phyloP scores from a whole-genome alignment of 2,888 invertebrate genomes.

The Melolontha melolontha region DNA sequence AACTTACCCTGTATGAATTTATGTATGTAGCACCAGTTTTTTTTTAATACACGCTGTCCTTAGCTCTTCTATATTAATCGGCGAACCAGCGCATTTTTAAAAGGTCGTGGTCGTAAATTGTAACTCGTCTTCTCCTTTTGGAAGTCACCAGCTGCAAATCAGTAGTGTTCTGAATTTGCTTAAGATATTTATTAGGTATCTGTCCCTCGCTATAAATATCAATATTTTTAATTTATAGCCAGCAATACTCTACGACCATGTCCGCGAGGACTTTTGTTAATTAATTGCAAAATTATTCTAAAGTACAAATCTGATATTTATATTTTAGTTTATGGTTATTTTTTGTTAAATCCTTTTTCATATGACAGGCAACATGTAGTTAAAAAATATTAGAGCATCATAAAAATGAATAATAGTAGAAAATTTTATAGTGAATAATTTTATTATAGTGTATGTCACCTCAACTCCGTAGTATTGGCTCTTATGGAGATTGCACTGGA shows the following conservation, averaged over 20 bases:
- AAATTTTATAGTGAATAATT: no score
- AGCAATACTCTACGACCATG: background rate
- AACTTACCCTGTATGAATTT: no score
- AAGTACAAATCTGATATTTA: constrained; percentile 3
- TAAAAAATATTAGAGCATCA: background rate
- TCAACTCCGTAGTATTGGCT: no score
- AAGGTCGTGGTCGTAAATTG: constrained; percentile 6
- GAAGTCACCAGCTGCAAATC: constrained; percentile 10
- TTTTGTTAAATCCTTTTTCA: constrained; percentile 5
- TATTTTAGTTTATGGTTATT: background rate
- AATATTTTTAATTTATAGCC: constrained; percentile 25
- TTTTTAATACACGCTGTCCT: no score
- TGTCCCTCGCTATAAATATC: constrained; percentile 17
- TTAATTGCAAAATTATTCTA: constrained; percentile 36
- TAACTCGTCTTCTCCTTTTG: constrained; percentile 12
- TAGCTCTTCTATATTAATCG: no score
- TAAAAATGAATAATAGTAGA: background rate
- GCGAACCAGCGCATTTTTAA: no score
- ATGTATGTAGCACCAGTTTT: no score
- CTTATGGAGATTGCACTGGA: no score
- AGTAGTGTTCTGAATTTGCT: constrained; percentile 27
- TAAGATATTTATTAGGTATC: constrained; percentile 26
- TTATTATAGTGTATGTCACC: no score
- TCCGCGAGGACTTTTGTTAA: constrained; percentile 22
- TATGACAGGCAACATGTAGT: background rate